A percentile compares a stretch with the other conserved stretches of the same genome.
Evolutionary conservation across 2,888 invertebrate genomes (phyloP).

Genomic region (Phortica okadai): DNA sequence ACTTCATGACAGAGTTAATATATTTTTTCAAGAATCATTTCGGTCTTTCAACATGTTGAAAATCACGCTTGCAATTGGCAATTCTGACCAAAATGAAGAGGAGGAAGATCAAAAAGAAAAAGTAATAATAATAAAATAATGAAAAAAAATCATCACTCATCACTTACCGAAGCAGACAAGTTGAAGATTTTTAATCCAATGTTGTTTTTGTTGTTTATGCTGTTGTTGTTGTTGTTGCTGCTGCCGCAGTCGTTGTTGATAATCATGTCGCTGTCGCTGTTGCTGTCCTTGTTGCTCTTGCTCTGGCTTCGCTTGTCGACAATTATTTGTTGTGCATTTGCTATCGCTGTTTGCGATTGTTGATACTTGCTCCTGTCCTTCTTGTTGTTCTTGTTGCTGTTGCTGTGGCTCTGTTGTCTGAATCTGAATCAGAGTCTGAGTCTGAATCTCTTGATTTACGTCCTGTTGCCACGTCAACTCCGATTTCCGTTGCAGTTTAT

Average conservation of each 20-base stretch:
- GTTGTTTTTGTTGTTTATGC: constrained; percentile 36
- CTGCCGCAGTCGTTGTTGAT: constrained; percentile 28
- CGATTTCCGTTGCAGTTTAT: constrained; percentile 26
- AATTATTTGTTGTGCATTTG: constrained; percentile 45
- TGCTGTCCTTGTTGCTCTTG: constrained; percentile 39
- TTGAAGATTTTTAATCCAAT: constrained; percentile 70
- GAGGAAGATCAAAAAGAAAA: no score
- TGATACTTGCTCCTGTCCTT: constrained; percentile 22
- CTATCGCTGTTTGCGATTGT: constrained; percentile 34
- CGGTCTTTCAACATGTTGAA: no score
- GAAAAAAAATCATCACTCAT: background rate
- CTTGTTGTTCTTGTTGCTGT: constrained; percentile 43
- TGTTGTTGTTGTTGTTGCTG: constrained; percentile 35
- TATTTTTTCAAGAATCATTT: no score
- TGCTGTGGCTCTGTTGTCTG: constrained; percentile 31
- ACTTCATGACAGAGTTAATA: no score
- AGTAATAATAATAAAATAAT: background rate
- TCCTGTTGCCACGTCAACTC: background rate
- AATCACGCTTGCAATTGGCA: no score
- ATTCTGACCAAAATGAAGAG: no score
- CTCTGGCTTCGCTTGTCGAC: constrained; percentile 46
- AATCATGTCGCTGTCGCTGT: constrained; percentile 49
- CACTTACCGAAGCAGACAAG: constrained; percentile 66
- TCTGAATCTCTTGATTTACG: background rate
- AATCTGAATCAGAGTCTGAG: no score